Percentiles rank a stretch among this genome's conserved stretches.
Conservation (phyloP, 1,140 invertebrate genomes). For the Steinernema feltiae region DNA sequence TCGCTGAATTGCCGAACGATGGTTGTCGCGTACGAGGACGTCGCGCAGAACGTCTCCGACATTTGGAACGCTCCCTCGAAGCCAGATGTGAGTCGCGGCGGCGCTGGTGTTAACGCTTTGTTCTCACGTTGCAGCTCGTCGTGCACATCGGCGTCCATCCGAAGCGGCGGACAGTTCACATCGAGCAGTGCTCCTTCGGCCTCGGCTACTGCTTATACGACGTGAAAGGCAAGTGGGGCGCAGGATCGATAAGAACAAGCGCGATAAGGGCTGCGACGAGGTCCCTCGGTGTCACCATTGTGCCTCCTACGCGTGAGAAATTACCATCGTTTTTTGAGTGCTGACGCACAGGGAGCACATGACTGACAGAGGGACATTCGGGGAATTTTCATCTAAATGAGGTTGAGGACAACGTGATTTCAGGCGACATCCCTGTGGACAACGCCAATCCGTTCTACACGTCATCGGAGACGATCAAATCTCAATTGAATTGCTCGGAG, state of each 20-base stretch:
- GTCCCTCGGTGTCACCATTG: too few relatives aligned
- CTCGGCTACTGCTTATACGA: not conserved
- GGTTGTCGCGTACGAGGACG: not conserved
- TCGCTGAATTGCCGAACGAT: not conserved
- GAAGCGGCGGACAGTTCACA: not conserved
- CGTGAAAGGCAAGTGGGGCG: not conserved
- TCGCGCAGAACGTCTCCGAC: not conserved
- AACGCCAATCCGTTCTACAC: not conserved
- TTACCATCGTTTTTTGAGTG: too few relatives aligned
- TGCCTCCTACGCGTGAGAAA: too few relatives aligned
- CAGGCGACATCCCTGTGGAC: not conserved
- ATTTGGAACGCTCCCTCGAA: conserved; percentile 5
- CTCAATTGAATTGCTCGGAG: not conserved
- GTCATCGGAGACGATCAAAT: not conserved
- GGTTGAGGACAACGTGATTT: too few relatives aligned
- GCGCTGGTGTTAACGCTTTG: not conserved
- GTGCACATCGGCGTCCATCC: not conserved
- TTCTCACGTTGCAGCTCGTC: conserved; percentile 15
- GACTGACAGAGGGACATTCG: too few relatives aligned
- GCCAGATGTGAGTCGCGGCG: not conserved
- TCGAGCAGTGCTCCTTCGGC: conserved; percentile 10
- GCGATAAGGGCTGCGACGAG: not conserved
- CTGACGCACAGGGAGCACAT: too few relatives aligned
- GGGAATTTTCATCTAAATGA: too few relatives aligned
- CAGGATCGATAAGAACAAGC: not conserved